Evolutionary conservation across 53 echinoderm and acorn worm species (phyloP), one percentile per base, ranked within the genome.

Genomic region (Henricia sp.): DNA sequence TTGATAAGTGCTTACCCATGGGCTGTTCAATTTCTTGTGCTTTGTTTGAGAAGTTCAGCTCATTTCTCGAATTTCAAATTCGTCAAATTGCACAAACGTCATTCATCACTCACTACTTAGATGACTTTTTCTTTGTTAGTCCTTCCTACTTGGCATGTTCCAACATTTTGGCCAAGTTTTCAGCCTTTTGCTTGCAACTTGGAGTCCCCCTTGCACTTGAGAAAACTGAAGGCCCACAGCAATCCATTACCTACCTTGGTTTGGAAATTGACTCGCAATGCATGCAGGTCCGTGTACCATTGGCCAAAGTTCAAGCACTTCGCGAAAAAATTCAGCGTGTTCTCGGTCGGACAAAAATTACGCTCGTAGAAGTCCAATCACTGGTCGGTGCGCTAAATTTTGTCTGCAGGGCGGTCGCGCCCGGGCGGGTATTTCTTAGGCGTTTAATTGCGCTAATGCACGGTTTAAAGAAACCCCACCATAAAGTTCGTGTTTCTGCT

Each of bases 361-460:
- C 54, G 3, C 20, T 75, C 14, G 8, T 6, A 5, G 21, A 14
- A 1, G 16, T 55, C 2, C 55, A 75, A 55, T 55, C 35, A 2
- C 30, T 33, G 8, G 59, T 77, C 1, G 60, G 77, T 1, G 21
- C 57, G 1, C 34, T 82, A 17, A 64, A 63, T 46, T 64, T 82
- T 35, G 1, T 82, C 2, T 82, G 82, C 24, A 43, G 41, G 50
- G 82, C 82, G 2, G 28, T 76, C n/a, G n/a, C 76, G 1, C 76
- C 76, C 20, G 58, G 76, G 23, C 11, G 83, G 27, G 53, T 69
- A 6, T 83, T 83, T n/a, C 4, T 69, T 0, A 37, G 71, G 9
- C 53, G 71, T 25, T 21, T 84, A 10, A 58, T 84, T 29, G 54
- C 52, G 11, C 55, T 69, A 26, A 69, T 56, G 1, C 16, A 44